phyloP scores from a whole-genome alignment of 2,888 invertebrate genomes.

The Apodemia mormo region DNA sequence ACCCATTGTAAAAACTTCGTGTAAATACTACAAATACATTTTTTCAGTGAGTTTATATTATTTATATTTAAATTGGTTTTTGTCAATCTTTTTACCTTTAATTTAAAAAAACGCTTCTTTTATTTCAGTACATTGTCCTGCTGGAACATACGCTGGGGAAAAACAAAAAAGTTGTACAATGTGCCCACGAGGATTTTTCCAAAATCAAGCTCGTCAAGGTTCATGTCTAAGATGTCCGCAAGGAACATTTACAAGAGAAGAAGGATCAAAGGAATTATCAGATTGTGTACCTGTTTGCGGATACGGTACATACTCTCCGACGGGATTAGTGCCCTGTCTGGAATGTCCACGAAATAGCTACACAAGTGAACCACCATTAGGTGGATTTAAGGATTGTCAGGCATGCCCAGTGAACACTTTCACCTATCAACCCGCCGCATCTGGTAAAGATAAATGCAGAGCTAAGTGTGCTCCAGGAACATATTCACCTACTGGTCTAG shows the following conservation, averaged over 20 bases:
- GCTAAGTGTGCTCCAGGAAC: slow-evolving; percentile 94
- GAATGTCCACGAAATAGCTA: slow-evolving; percentile 97
- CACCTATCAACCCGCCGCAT: slow-evolving; percentile 95
- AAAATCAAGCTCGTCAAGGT: slow-evolving; percentile 95
- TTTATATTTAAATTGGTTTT: no score
- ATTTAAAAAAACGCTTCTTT: slow-evolving; percentile 20
- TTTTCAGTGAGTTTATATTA: no score
- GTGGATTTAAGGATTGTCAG: slow-evolving; percentile 96
- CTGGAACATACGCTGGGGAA: slow-evolving; percentile 95
- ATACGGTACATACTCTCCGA: slow-evolving; percentile 97
- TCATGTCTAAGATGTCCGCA: slow-evolving; percentile 94
- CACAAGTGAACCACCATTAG: slow-evolving; percentile 92
- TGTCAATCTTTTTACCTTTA: no score
- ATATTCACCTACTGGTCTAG: slow-evolving; percentile 95
- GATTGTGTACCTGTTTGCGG: slow-evolving; percentile 97
- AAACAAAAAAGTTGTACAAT: slow-evolving; percentile 95
- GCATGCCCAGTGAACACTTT: slow-evolving; percentile 94
- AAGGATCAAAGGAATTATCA: slow-evolving; percentile 91
- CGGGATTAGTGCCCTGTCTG: slow-evolving; percentile 95
- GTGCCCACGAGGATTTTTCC: slow-evolving; percentile 96
- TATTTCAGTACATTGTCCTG: slow-evolving; percentile 94
- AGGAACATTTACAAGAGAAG: slow-evolving; percentile 95
- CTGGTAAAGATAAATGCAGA: slow-evolving; percentile 90
- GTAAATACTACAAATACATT: no score
- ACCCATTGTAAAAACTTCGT: no score